Evolutionary conservation across 2,113 vertebrate genomes (phyloP).

Genomic region (Anolis sagrei): DNA sequence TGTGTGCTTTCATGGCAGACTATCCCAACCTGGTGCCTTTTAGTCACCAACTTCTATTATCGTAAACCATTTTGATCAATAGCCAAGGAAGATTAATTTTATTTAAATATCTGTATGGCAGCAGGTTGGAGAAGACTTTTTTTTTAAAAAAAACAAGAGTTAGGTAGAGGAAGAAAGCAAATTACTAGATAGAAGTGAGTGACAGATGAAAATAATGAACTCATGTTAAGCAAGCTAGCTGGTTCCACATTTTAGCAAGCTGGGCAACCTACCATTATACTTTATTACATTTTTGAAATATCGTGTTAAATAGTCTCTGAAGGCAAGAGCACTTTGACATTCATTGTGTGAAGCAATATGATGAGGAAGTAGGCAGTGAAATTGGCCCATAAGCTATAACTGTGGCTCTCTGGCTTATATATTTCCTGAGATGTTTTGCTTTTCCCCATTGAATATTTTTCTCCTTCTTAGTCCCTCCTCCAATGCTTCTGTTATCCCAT

Average conservation of each 20-base stretch:
- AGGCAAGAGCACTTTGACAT: constrained; percentile 29
- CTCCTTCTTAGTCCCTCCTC: constrained; percentile 31
- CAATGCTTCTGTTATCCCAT: constrained; percentile 24
- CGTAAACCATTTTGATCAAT: too few species aligned
- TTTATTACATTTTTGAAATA: neutral
- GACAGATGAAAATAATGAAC: neutral
- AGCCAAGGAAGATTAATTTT: too few species aligned
- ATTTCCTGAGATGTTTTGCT: constrained; percentile 18
- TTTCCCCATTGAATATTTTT: constrained; percentile 23
- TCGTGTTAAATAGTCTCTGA: constrained; percentile 4
- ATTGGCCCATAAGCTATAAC: constrained; percentile 12
- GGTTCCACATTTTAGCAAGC: too few species aligned
- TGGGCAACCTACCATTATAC: neutral
- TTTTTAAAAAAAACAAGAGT: neutral
- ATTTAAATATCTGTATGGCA: too few species aligned
- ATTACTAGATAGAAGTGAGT: neutral
- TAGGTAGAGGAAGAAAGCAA: neutral
- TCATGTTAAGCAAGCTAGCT: neutral
- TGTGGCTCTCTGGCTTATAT: constrained; percentile 13
- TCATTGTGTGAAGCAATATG: constrained; percentile 24
- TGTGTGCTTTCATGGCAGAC: neutral
- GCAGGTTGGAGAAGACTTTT: too few species aligned
- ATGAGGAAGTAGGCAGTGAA: neutral
- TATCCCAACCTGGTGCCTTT: too few species aligned
- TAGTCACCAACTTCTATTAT: too few species aligned